These are phyloP conservation scores for Kryptolebias marmoratus DNA, from an alignment of 2,113 vertebrate genomes.

Conservation along the genomic window DNA sequence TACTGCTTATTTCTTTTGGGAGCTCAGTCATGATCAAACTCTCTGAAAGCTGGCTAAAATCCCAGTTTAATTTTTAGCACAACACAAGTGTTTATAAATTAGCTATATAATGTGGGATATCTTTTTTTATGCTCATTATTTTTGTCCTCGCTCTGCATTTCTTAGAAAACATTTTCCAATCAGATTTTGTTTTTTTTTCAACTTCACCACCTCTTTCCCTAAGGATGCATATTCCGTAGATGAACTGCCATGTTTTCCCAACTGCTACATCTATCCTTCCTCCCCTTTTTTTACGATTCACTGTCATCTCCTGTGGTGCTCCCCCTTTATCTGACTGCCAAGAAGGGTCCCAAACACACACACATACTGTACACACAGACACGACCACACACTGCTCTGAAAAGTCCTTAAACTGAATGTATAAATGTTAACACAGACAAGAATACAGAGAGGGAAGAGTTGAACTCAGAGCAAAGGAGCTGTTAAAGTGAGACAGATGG, in stretches of 20 bases:
- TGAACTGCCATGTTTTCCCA: constrained; percentile 54
- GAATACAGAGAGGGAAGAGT: constrained; percentile 13
- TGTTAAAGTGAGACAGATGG: constrained; percentile 12
- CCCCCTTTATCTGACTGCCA: constrained; percentile 50
- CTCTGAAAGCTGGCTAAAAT: constrained; percentile 13
- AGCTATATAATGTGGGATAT: constrained; percentile 23
- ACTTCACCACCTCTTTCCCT: constrained; percentile 29
- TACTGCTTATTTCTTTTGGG: constrained; percentile 5
- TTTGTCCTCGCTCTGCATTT: constrained; percentile 31
- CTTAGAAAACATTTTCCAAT: constrained; percentile 24
- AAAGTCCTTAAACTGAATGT: constrained; percentile 32
- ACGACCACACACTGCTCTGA: constrained; percentile 30
- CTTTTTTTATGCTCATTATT: constrained; percentile 32
- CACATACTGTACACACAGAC: not conserved
- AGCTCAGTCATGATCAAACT: constrained; percentile 3
- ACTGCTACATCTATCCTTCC: constrained; percentile 41
- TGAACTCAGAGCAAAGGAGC: constrained; percentile 13
- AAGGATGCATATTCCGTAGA: constrained; percentile 44
- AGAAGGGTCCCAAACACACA: constrained; percentile 36
- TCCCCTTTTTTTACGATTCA: constrained; percentile 53
- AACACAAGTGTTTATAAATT: constrained; percentile 19
- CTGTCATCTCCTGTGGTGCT: constrained; percentile 53
- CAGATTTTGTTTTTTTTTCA: constrained; percentile 40
- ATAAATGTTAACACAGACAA: constrained; percentile 27
- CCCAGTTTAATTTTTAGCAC: constrained; percentile 4